Conservation (phyloP, 2,888 invertebrate genomes). For the Heliconius aoede region DNA sequence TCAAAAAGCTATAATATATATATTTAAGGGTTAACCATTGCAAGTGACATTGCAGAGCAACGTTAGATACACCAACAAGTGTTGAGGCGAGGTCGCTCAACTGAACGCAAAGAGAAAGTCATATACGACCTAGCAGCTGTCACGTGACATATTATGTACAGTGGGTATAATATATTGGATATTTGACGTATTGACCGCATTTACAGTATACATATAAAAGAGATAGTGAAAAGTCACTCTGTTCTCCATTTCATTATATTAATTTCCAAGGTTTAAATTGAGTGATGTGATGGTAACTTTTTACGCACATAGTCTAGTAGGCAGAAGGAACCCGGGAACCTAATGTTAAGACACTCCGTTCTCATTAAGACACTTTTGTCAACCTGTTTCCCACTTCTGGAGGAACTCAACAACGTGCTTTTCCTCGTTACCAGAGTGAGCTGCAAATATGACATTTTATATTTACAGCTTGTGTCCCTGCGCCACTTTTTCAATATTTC, state of each 20-base stretch:
- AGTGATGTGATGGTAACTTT: too few species aligned
- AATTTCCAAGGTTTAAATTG: too few species aligned
- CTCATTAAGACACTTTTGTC: too few species aligned
- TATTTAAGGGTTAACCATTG: constrained; percentile 1
- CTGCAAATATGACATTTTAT: too few species aligned
- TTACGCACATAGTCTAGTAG: background rate
- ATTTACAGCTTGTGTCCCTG: too few species aligned
- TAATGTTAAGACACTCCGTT: too few species aligned
- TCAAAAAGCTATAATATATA: background rate
- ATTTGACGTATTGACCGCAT: background rate
- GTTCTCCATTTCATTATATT: background rate
- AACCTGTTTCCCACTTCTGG: too few species aligned
- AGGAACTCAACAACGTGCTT: too few species aligned
- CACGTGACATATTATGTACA: constrained; percentile 20
- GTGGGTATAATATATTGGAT: background rate
- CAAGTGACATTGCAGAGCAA: constrained; percentile 4
- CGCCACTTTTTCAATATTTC: too few species aligned
- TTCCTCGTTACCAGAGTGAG: too few species aligned
- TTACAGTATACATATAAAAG: background rate
- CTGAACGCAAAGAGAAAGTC: constrained; percentile 33
- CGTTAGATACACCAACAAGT: background rate
- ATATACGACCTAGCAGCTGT: constrained; percentile 16
- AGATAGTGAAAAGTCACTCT: background rate
- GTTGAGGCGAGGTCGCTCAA: constrained; percentile 30
- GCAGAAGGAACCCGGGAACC: background rate